Evolutionary conservation across 92 coral and sea anemone genomes (phyloP), one percentile per base, ranked within the genome.

Genomic region (Montipora capitata): DNA sequence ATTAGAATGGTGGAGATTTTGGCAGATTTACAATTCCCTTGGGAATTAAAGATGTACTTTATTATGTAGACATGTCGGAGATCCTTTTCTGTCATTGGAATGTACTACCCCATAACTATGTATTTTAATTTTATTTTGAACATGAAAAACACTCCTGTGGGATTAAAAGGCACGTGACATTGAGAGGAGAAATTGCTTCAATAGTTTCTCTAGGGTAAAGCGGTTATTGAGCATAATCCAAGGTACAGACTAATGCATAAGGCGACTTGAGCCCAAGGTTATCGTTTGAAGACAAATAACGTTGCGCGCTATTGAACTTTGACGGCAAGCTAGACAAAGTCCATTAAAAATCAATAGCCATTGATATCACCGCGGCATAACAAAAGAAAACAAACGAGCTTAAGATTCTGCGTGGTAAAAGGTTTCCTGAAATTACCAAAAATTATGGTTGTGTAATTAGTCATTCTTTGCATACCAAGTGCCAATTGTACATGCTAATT

Each of bases 401-500:
- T 10, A 40, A 3, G 35, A 58, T 42, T 11, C 6, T 10, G 42
- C 20, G n/a, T 4, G 7, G 13, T 16, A 35, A 67, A 38, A 35
- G 40, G 72, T 35, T 44, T 35, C 5, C 72, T 4, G 73, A 48
- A 64, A 27, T 79, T 12, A 58, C 13, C 71, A 59, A 44, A 62
- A 57, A 62, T 43, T 78, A 62, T 12, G 5, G 81, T 42, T 20
- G 18, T 63, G 20, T 43, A 64, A 14, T 12, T 64, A 20, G 4
- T 20, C 13, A 65, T 79, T 79, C 44, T 44, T 45, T 1, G 62
- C 73, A 79, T 79, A 10, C 62, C 83, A 15, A 77, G 4, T 16
- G 65, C 64, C 10, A 16, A 45, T 3, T 8, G 61, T 54, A 3
- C 3, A 54, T 54, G 61, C 61, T 8, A 7, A 54, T 54, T 54